Conservation (phyloP, 2,888 invertebrate genomes). For the Caradrina kadenii region DNA sequence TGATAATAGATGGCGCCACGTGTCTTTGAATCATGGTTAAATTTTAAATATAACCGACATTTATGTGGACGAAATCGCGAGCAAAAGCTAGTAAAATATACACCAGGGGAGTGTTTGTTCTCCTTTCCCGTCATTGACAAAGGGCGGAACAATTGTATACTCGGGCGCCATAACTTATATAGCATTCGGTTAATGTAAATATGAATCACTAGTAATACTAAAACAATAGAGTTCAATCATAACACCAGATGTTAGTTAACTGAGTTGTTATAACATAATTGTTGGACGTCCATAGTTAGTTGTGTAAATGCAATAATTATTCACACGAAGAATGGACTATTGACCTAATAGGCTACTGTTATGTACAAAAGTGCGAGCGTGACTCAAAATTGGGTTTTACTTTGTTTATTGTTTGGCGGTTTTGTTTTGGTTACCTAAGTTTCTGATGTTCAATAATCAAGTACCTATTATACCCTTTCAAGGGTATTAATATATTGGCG, state of each 20-base stretch:
- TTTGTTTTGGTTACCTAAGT: no score
- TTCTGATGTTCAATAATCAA: no score
- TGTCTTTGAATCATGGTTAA: no score
- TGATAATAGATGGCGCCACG: no score
- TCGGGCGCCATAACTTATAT: slow-evolving; percentile 25
- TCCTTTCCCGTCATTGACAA: slow-evolving; percentile 10
- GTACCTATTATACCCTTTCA: no score
- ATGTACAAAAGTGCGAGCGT: background rate
- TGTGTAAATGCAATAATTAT: slow-evolving; percentile 2
- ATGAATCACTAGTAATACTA: slow-evolving; percentile 8
- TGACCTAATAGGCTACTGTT: background rate
- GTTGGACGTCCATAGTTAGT: slow-evolving; percentile 17
- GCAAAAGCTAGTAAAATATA: slow-evolving; percentile 4
- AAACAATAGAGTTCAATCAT: slow-evolving; percentile 49
- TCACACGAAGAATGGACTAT: background rate
- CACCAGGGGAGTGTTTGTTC: slow-evolving; percentile 5
- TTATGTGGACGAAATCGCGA: no score
- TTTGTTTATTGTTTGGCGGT: no score
- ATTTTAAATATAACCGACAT: no score
- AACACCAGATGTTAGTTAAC: slow-evolving; percentile 40
- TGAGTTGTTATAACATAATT: slow-evolving; percentile 41
- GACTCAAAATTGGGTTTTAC: background rate
- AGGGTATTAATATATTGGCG: no score
- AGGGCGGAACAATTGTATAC: slow-evolving; percentile 39
- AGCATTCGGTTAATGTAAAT: slow-evolving; percentile 44